phyloP scores from a whole-genome alignment of 1,140 invertebrate species.

The Tetramorium parvispinum region DNA sequence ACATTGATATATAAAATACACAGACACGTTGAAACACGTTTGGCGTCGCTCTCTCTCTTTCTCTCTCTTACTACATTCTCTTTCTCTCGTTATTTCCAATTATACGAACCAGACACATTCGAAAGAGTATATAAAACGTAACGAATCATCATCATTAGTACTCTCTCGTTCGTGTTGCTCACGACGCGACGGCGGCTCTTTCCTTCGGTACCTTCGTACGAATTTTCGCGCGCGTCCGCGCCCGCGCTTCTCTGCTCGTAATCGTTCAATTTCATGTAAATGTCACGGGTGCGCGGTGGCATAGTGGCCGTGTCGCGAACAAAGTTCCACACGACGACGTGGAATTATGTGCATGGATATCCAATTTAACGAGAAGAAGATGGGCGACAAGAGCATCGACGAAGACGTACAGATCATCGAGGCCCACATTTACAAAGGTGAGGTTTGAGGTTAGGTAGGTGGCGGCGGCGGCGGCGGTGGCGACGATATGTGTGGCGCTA shows the following conservation, averaged over 20 bases:
- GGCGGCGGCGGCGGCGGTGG: background rate
- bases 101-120: background rate
- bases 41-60: background rate
- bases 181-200: slow-evolving; percentile 20
- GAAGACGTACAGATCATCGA: slow-evolving; percentile 84
- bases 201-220: slow-evolving; percentile 24
- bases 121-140: background rate
- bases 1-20: background rate
- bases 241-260: slow-evolving; percentile 27
- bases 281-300: slow-evolving; percentile 75
- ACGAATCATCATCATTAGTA: background rate
- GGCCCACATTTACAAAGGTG: slow-evolving; percentile 81
- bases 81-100: background rate
- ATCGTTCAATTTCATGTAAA: slow-evolving; percentile 75
- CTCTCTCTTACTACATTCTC: background rate
- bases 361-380: slow-evolving; percentile 83
- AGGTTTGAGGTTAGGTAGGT: slow-evolving; percentile 75
- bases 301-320: slow-evolving; percentile 54
- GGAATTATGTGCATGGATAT: slow-evolving; percentile 85
- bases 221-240: slow-evolving; percentile 67
- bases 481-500: background rate
- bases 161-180: background rate
- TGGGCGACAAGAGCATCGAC: slow-evolving; percentile 82
- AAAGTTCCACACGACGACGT: slow-evolving; percentile 66
- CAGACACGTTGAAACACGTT: background rate